Base-by-base conservation (phyloP, 2,797 vertebrate species). In the Amazonetta brasiliensis region DNA sequence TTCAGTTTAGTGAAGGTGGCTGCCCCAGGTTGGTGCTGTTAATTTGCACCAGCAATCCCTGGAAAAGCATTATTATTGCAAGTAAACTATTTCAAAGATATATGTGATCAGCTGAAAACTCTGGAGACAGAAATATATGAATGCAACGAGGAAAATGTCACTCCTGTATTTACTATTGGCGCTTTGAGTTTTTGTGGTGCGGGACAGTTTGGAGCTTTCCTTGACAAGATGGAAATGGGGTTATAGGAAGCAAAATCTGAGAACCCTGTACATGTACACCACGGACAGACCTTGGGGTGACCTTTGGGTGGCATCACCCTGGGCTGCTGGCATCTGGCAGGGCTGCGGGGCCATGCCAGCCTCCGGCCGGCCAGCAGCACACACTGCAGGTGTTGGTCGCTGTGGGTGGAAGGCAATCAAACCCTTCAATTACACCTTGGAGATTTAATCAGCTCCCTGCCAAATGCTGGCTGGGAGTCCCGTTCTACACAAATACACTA, bases 401-500 rank as follows among this genome's bases (percentile, higher is more conserved):
- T 90, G 92, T 43, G 72, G 86, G 90, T 87, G 88, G 91, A 96
- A 92, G 84, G 92, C 89, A 96, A 95, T 94, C 97, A 96, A 97
- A 97, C 73, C 79, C 83, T 97, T 93, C 97, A 97, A 96, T 97
- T 97, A 97, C 50, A 95, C 89, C 83, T 95, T 62, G 20, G 84
- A 73, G 90, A 95, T 98, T 98, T 97, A 97, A 97, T 98, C 93
- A 96, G 41, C 91, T 96, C 81, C 67, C 94, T 95, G 86, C 74
- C 94, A 96, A 86, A 95, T 63, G 83, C 48, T 9, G 75, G 37
- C 87, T 96, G 67, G 77, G 95, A n/a, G 12, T 96, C 92, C 90
- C 23, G 6, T 89, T 90, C 91, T 87, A 91, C 85, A 83, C 75
- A 94, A 96, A 95, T 75, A 83, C 84, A 94, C 78, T 94, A 95